Evolutionary conservation across 2,888 invertebrate species (phyloP), one percentile per base, ranked within the genome.

Genomic region (Marronus borbonicus): DNA sequence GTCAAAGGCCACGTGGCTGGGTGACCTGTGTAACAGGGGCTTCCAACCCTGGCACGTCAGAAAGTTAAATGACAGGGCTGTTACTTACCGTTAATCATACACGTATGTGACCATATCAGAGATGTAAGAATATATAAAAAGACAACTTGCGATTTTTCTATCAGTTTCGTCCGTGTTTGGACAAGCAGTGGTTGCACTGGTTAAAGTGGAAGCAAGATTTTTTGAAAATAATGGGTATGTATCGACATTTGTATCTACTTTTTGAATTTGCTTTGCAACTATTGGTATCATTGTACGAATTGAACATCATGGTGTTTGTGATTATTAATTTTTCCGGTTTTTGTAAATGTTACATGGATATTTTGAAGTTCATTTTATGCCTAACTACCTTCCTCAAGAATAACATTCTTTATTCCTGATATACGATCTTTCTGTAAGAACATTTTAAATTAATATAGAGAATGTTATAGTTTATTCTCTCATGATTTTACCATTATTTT

Each of bases 1-100:
- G 78, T 80, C 82, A 81, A 81, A 82, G 77, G 81, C 80, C 82
- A 81, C 82, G 82, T 81, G 82, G 77, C 60, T 77, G 81, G 80
- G 78, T 82, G 82, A 81, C 80, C 81, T 80, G 79, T 80, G 79
- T 79, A 72, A 75, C 70, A 78, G 79, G 74, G 79, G 80, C 60
- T 68, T 78, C 78, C 60, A 72, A 72, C 72, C 72, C 72, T 55
- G 55, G 70, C 70, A 52, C 36, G 72, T 72, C 72, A 72, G 60
- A 60, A 60, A 76, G 52, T 75, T 77, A 74, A 76, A 78, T 78
- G 80, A 72, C 69, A 72, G 75, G 79, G 78, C 78, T 79, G 81
- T 80, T 79, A 79, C 80, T 80, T 79, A 79, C 80, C 69, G 65
- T 70, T 62, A 75, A 75, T n/a, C 78, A 55, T 70, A 55, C 65